Percentiles rank a stretch among this genome's conserved stretches.
Evolutionary conservation across 2,888 invertebrate species (phyloP).

Genomic region (Phaonia tiefii): DNA sequence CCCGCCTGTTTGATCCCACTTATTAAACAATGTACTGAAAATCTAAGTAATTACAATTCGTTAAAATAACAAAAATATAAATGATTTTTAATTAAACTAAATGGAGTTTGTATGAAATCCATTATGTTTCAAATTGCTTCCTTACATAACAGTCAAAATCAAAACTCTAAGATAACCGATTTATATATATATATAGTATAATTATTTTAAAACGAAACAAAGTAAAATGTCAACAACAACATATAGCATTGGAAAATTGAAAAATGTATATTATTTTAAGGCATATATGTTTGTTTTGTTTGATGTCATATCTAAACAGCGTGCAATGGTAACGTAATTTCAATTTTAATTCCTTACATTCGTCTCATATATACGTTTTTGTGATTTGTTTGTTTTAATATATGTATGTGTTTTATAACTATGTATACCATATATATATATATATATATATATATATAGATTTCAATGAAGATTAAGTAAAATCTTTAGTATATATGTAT

Average conservation of each 20-base stretch:
- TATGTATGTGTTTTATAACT: background rate
- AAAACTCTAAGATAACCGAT: too few relatives aligned
- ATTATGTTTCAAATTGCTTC: constrained; percentile 15
- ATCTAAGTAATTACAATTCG: too few relatives aligned
- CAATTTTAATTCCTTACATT: background rate
- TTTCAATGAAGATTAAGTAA: constrained; percentile 48
- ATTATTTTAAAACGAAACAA: constrained; percentile 2
- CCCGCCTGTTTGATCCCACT: too few relatives aligned
- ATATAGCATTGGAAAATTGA: constrained; percentile 25
- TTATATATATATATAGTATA: background rate
- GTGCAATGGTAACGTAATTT: constrained; percentile 59
- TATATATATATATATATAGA: constrained; percentile 45
- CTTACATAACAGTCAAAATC: background rate
- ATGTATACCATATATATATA: constrained; percentile 7
- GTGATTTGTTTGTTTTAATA: constrained; percentile 22
- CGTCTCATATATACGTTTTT: constrained; percentile 23
- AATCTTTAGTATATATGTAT: constrained; percentile 45
- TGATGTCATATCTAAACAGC: constrained; percentile 60
- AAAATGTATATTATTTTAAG: constrained; percentile 47
- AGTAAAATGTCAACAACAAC: constrained; percentile 18
- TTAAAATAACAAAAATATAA: too few relatives aligned
- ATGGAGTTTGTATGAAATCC: too few relatives aligned
- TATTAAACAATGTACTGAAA: too few relatives aligned
- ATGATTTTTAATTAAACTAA: too few relatives aligned
- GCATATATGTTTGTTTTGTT: constrained; percentile 58